Conservation (phyloP, 37 sponge, comb jelly and placozoan species). For the Petrosia ficiformis region DNA sequence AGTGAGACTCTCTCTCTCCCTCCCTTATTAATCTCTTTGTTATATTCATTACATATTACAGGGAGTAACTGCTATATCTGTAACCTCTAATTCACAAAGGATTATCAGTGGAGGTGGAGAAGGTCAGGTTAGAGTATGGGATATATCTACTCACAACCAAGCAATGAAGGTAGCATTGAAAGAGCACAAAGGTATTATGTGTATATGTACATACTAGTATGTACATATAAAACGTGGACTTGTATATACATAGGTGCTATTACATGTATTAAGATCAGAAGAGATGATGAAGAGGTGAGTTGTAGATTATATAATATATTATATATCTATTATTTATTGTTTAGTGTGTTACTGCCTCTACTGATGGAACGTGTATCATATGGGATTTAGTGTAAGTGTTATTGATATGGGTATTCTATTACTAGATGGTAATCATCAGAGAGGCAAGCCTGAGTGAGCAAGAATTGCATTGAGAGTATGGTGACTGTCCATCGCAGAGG, state of each 20-base stretch:
- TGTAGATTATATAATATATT: not conserved
- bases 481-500: too few relatives aligned
- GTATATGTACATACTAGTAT: slow-evolving; percentile 1
- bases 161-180: slow-evolving; percentile 90
- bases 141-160: slow-evolving; percentile 52
- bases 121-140: slow-evolving; percentile 98
- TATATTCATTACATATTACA: not conserved
- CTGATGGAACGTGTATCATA: slow-evolving; percentile 94
- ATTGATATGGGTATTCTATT: too few relatives aligned
- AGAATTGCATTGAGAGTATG: too few relatives aligned
- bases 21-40: too few relatives aligned
- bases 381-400: slow-evolving; percentile 92
- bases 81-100: slow-evolving; percentile 59
- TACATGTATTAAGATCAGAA: slow-evolving; percentile 82
- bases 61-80: slow-evolving; percentile 95
- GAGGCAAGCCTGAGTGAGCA: too few relatives aligned
- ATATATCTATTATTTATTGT: slow-evolving; percentile 5
- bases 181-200: slow-evolving; percentile 84
- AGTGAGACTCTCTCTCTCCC: too few relatives aligned
- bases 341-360: slow-evolving; percentile 91
- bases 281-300: slow-evolving; percentile 69
- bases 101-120: slow-evolving; percentile 98
- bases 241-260: slow-evolving; percentile 52
- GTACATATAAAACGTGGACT: not conserved
- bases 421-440: too few relatives aligned